Percentiles rank a stretch among this genome's conserved stretches.
Evolutionary conservation across 1,140 invertebrate species (phyloP).

Genomic region (Pogonomyrmex californicus): DNA sequence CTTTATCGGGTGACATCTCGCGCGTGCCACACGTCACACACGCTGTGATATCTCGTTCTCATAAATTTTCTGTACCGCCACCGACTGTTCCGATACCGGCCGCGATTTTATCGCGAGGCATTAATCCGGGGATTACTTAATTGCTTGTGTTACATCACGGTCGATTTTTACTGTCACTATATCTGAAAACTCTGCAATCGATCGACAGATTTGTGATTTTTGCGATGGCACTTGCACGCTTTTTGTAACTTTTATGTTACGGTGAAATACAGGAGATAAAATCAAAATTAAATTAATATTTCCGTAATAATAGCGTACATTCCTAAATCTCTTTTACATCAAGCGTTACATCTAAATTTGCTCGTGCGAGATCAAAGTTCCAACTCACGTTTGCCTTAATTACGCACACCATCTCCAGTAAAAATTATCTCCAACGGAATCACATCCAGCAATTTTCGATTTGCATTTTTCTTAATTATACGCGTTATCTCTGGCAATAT

Average conservation of each 20-base stretch:
- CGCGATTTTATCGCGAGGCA: background rate
- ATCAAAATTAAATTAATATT: background rate
- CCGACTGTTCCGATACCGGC: background rate
- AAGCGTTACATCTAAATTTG: conserved; percentile 5
- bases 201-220: background rate
- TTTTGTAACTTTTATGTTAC: background rate
- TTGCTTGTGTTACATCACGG: background rate
- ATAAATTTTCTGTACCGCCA: background rate
- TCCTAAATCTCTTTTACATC: background rate
- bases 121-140: background rate
- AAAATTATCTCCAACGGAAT: background rate
- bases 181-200: background rate
- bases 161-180: background rate
- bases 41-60: background rate
- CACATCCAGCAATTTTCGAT: background rate
- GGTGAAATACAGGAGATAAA: no score
- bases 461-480: conserved; percentile 7
- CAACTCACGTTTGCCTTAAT: background rate
- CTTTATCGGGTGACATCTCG: conserved; percentile 27
- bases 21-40: background rate
- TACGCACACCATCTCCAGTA: background rate
- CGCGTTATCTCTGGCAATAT: background rate
- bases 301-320: background rate
- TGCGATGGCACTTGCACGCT: background rate
- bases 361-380: background rate